Conservation (phyloP, 2,888 invertebrate genomes). For the Bombyx huttoni region DNA sequence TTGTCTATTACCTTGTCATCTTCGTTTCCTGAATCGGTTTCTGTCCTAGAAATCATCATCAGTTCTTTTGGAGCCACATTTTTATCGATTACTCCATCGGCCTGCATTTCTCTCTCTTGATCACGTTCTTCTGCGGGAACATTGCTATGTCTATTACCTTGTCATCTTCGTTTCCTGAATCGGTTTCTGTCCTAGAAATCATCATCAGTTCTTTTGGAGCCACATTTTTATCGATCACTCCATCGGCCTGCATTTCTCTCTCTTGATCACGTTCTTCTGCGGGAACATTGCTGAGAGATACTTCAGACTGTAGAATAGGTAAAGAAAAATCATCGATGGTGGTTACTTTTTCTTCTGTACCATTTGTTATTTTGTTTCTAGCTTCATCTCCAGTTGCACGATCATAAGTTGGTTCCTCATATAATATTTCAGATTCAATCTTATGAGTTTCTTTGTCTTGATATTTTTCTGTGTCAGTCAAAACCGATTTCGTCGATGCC, state of each 20-base stretch:
- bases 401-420: not conserved
- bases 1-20: not conserved
- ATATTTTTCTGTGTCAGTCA: too few species aligned
- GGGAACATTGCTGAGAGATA: slow-evolving; percentile 4
- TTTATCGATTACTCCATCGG: not conserved
- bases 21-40: not conserved
- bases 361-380: not conserved
- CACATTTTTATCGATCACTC: not conserved
- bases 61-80: slow-evolving; percentile 3
- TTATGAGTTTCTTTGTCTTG: too few species aligned
- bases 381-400: not conserved
- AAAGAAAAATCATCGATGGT: not conserved
- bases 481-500: too few species aligned
- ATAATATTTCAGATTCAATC: too few species aligned
- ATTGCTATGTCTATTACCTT: not conserved
- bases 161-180: not conserved
- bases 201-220: slow-evolving; percentile 4
- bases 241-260: not conserved
- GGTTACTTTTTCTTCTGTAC: not conserved
- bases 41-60: not conserved
- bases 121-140: slow-evolving; percentile 8
- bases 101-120: slow-evolving; percentile 3
- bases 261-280: slow-evolving; percentile 9
- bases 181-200: not conserved
- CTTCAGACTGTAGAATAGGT: slow-evolving; percentile 1